Percentiles rank a stretch among this genome's conserved stretches.
Conservation (phyloP, 2,797 vertebrate genomes). For the Alosa sapidissima region DNA sequence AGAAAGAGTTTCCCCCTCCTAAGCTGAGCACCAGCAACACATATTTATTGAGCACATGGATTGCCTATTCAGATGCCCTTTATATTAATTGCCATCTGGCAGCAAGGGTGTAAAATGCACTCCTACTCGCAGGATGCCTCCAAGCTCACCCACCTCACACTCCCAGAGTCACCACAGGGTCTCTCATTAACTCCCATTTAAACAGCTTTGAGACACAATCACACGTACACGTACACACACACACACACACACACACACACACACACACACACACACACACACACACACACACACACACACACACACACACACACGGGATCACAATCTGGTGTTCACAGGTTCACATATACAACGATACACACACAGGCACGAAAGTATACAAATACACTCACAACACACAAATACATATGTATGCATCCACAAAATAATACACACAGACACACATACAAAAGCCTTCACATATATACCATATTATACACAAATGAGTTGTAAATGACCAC, state of each 20-base stretch:
- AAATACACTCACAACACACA: constrained; percentile 22
- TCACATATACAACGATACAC: not conserved
- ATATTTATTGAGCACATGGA: constrained; percentile 14
- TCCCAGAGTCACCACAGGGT: not conserved
- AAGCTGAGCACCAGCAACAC: not conserved
- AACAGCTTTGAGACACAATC: constrained; percentile 29
- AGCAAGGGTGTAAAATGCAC: constrained; percentile 10
- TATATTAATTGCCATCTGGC: constrained; percentile 22
- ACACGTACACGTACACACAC: constrained; percentile 29
- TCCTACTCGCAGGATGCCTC: constrained; percentile 3
- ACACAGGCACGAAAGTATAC: not conserved
- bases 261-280: not conserved
- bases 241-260: not conserved
- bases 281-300: not conserved
- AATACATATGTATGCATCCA: not conserved
- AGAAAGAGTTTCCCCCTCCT: not conserved
- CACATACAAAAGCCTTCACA: not conserved
- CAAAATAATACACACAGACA: not conserved
- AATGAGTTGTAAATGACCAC: too few species aligned
- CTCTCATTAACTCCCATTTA: constrained; percentile 21
- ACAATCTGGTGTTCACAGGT: not conserved
- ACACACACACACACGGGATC: not conserved
- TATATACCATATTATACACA: too few species aligned
- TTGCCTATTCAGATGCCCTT: constrained; percentile 22
- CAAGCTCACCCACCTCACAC: constrained; percentile 19